phyloP scores from a whole-genome alignment of 2,888 invertebrate genomes.

The Nomada ferruginata region DNA sequence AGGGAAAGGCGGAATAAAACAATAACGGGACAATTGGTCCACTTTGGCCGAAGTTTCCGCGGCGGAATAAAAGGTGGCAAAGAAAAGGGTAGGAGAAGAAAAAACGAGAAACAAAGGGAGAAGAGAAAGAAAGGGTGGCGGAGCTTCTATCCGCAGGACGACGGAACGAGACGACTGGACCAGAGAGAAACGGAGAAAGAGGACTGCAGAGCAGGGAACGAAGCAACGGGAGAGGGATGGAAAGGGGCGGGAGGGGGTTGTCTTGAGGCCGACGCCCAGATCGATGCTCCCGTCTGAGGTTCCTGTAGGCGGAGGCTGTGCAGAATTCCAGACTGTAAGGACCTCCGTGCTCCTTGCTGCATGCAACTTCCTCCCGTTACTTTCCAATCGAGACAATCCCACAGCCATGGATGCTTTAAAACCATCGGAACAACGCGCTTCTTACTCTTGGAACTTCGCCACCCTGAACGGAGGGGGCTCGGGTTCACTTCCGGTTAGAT shows the following conservation, averaged over 20 bases:
- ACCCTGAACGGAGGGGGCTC: constrained; percentile 1
- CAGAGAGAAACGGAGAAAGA: constrained; percentile 20
- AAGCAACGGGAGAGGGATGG: constrained; percentile 24
- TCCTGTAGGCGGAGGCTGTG: constrained; percentile 78
- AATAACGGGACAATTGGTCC: constrained; percentile 61
- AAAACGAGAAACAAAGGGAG: constrained; percentile 8
- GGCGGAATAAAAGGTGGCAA: constrained; percentile 44
- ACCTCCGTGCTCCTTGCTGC: constrained; percentile 50
- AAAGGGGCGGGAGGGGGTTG: constrained; percentile 67
- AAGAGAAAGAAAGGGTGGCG: constrained; percentile 1
- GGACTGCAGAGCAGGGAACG: constrained; percentile 28
- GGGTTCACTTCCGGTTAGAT: constrained; percentile 21
- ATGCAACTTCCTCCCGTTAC: constrained; percentile 36
- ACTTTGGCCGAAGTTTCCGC: constrained; percentile 50
- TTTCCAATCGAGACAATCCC: constrained; percentile 42
- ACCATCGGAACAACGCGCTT: constrained; percentile 9
- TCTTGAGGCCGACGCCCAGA: constrained; percentile 83
- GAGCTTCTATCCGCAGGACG: constrained; percentile 18
- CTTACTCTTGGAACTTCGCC: constrained; percentile 4
- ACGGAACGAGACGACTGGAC: constrained; percentile 23
- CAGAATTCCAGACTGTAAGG: constrained; percentile 68
- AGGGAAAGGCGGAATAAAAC: constrained; percentile 51
- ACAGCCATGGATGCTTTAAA: constrained; percentile 12
- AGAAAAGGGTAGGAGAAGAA: constrained; percentile 30
- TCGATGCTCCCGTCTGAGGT: constrained; percentile 83